Evolutionary conservation across 2,113 vertebrate genomes (phyloP), one percentile per base, ranked within the genome.

Genomic region (Dryoscopus gambensis): DNA sequence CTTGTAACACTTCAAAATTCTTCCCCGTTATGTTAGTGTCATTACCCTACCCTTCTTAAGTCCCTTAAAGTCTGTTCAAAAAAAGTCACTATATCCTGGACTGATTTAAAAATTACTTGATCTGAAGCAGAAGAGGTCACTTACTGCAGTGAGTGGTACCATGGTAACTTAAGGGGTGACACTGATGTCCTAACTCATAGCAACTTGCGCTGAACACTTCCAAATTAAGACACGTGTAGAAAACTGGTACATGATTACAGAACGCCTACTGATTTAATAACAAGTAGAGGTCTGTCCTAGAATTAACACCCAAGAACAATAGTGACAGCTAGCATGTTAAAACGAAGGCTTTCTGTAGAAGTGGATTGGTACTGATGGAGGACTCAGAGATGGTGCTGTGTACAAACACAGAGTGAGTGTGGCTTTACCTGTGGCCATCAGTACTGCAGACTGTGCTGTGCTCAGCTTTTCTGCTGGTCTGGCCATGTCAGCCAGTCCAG

Each of bases 391-490:
- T n/a, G 19, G 33, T 62, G 33, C 57, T 90, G 37, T 47, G 35
- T 53, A 19, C 42, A 67, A 74, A 22, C 19, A 81, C 0, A 2
- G 21, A 44, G 27, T 50, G 65, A 67, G 25, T 23, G 31, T 77
- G 62, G 44, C 62, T 55, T 93, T 90, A 99, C 99, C 99, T 98
- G 99, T 99, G 83, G 99, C 99, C 71, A 95, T 99, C 73, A 99
- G 97, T 24, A 99, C 99, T 49, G 96, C 98, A 89, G 99, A 99
- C 57, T 99, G 99, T 56, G 98, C 98, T 56, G 97, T 95, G 87
- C 99, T 99, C 81, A 99, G 98, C 96, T 99, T 99, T 0, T 99
- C 99, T 83, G 99, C 98, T 91, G 99, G 99, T 88, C 99, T 99
- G 59, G 98, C 98, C 99, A 99, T 98, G 75, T 99, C 99, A 94